phyloP scores from a whole-genome alignment of 2,113 vertebrate species.

The Theristicus caerulescens region DNA sequence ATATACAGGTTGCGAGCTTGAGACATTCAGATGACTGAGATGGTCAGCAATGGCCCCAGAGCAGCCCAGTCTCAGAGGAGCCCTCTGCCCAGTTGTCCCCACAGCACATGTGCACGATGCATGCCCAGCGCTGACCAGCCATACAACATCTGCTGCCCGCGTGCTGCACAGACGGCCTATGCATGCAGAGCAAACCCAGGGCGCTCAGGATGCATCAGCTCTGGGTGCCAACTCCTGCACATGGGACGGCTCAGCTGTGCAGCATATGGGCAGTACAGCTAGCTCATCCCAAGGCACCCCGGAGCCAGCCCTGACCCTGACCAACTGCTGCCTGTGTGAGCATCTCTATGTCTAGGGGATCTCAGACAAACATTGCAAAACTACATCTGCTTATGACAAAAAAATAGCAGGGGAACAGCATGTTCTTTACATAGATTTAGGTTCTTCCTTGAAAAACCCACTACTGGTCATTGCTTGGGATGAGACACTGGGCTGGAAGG shows the following conservation, averaged over 20 bases:
- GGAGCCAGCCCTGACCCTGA: neutral
- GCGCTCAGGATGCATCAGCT: neutral
- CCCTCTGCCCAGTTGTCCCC: neutral
- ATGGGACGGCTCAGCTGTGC: neutral
- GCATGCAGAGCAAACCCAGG: neutral
- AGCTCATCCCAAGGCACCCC: neutral
- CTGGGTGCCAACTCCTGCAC: neutral
- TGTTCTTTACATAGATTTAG: neutral
- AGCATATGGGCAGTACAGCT: neutral
- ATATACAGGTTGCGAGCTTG: neutral
- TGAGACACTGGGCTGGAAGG: neutral
- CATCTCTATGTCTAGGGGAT: neutral
- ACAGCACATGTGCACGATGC: accelerated
- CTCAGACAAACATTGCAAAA: neutral
- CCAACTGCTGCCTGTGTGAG: accelerated
- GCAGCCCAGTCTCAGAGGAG: neutral
- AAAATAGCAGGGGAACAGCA: neutral
- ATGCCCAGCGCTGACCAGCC: neutral
- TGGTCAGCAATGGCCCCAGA: too few relatives aligned
- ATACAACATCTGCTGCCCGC: neutral
- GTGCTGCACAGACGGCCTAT: neutral
- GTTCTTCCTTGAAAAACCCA: neutral
- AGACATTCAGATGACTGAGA: neutral
- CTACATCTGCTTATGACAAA: neutral
- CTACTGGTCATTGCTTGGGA: neutral